Conservation (phyloP, 2,888 invertebrate species). For the Poecilobothrus nobilitatus region DNA sequence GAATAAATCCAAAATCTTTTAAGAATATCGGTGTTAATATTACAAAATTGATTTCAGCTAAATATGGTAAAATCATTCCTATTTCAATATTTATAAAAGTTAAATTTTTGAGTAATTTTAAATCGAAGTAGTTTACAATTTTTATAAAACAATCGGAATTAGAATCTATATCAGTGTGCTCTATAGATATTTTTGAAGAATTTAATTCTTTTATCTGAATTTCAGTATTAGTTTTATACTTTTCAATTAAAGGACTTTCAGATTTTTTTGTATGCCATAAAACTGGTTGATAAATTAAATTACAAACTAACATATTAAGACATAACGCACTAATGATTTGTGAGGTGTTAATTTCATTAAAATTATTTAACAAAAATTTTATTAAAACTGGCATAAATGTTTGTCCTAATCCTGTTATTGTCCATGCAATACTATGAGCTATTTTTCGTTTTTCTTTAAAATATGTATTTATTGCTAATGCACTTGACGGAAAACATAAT, state of each 20-base stretch:
- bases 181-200: constrained; percentile 23
- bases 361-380: constrained; percentile 49
- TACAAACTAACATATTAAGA: constrained; percentile 53
- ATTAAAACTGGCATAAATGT: constrained; percentile 60
- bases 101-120: constrained; percentile 54
- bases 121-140: constrained; percentile 53
- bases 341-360: constrained; percentile 55
- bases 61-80: constrained; percentile 56
- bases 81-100: constrained; percentile 57
- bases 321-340: constrained; percentile 55
- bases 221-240: constrained; percentile 8
- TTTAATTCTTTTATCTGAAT: constrained; percentile 24
- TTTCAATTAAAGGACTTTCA: neutral
- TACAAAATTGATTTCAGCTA: constrained; percentile 58
- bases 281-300: constrained; percentile 57
- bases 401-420: constrained; percentile 57
- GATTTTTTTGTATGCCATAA: constrained; percentile 51
- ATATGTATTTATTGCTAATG: constrained; percentile 58
- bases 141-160: constrained; percentile 36
- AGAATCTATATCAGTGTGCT: constrained; percentile 34
- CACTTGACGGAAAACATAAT: constrained; percentile 54
- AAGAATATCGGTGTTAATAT: constrained; percentile 58
- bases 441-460: constrained; percentile 56
- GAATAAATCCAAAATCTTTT: constrained; percentile 50
- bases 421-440: constrained; percentile 58